Evolutionary conservation across 2,113 vertebrate genomes (phyloP).

Genomic region (Corythaixoides concolor): DNA sequence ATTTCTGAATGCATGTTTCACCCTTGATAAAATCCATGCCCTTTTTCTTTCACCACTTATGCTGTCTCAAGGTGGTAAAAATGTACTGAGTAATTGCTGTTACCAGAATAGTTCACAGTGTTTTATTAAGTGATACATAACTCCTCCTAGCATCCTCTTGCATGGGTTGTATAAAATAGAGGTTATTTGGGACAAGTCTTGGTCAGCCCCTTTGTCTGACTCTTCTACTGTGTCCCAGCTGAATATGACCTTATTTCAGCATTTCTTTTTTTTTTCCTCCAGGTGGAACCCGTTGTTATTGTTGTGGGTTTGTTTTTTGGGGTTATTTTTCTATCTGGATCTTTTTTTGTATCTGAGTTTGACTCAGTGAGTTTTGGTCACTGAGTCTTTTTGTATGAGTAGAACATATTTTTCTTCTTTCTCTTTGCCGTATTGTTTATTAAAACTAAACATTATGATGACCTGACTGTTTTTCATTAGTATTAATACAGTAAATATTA

Average conservation of each 20-base stretch:
- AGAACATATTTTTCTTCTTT: background rate
- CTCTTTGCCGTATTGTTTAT: background rate
- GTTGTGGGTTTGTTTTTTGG: background rate
- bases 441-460: background rate
- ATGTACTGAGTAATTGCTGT: background rate
- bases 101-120: background rate
- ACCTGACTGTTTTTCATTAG: background rate
- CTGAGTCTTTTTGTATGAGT: background rate
- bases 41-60: conserved; percentile 11
- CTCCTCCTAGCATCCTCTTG: background rate
- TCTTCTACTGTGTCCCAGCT: background rate
- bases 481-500: background rate
- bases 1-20: background rate
- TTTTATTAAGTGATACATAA: background rate
- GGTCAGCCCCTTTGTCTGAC: background rate
- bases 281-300: background rate
- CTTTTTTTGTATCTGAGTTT: background rate
- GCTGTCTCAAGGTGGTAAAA: background rate
- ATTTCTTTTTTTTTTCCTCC: background rate
- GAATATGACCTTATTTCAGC: background rate
- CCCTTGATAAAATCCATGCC: background rate
- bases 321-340: background rate
- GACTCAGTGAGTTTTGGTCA: background rate
- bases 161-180: background rate
- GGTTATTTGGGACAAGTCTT: background rate